Evolutionary conservation across 2,113 vertebrate species (phyloP).

Genomic region (Cygnus buccinator): DNA sequence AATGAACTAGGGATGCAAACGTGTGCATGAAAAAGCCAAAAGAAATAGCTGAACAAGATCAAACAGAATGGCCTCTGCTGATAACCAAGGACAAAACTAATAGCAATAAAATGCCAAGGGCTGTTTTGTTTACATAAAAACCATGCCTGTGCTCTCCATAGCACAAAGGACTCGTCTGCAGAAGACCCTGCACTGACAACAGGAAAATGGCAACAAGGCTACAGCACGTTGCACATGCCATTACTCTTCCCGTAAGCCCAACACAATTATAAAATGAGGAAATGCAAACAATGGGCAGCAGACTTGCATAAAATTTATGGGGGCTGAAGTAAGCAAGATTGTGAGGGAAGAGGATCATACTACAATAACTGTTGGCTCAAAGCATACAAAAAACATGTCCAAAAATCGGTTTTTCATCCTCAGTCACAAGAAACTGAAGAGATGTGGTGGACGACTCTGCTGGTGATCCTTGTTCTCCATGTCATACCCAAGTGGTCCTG

Average conservation of each 20-base stretch:
- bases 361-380: not conserved
- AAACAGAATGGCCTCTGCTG: not conserved
- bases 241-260: not conserved
- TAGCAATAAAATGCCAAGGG: not conserved
- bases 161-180: not conserved
- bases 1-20: not conserved
- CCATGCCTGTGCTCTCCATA: not conserved
- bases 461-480: not conserved
- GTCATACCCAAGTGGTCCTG: not conserved
- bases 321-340: not conserved
- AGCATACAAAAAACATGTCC: not conserved
- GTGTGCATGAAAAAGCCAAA: not conserved
- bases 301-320: not conserved
- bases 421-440: not conserved
- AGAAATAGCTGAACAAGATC: accelerated
- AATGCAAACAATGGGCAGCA: not conserved
- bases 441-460: not conserved
- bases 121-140: not conserved
- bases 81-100: not conserved
- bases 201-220: not conserved
- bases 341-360: not conserved
- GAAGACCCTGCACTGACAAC: not conserved
- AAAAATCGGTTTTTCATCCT: not conserved
- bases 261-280: not conserved
- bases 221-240: accelerated